These are phyloP conservation scores for Tricholaema leucomelas DNA, from an alignment of 2,113 vertebrate species.

Conservation along the genomic window DNA sequence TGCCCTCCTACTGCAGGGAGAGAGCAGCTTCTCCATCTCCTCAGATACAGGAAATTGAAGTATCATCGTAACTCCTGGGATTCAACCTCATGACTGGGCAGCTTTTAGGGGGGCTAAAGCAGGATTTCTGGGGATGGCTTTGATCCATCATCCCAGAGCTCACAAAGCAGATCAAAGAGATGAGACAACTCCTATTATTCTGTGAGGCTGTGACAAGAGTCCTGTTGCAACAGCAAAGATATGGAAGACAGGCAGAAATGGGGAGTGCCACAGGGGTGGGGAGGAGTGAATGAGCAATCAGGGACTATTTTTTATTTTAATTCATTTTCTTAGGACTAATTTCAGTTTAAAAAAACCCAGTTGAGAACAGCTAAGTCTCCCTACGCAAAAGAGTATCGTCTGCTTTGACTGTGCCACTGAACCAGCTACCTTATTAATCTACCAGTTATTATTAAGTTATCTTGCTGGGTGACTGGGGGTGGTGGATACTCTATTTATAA, in stretches of 20 bases:
- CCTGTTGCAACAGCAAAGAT: neutral
- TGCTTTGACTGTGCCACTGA: slow-evolving; percentile 10
- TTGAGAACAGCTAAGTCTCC: neutral
- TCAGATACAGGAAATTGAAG: neutral
- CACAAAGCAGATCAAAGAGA: neutral
- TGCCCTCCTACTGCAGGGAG: neutral
- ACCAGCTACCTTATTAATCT: slow-evolving; percentile 3
- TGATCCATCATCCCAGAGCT: neutral
- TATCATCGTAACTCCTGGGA: neutral
- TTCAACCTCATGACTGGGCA: neutral
- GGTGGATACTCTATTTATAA: slow-evolving; percentile 22
- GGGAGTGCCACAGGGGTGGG: neutral
- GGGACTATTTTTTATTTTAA: neutral
- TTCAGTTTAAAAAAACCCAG: neutral
- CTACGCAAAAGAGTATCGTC: neutral
- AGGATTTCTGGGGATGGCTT: neutral
- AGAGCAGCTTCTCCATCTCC: neutral
- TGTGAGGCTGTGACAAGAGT: neutral
- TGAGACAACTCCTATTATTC: neutral
- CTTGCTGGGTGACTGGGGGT: neutral
- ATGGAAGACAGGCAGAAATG: neutral
- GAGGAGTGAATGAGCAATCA: neutral
- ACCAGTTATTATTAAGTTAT: slow-evolving; percentile 29
- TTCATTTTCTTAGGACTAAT: neutral
- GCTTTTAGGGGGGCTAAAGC: neutral